Percentiles rank a stretch among this genome's conserved stretches.
These are phyloP conservation scores for Noctua comes DNA, from an alignment of 2,888 invertebrate genomes.

Conservation along the genomic window DNA sequence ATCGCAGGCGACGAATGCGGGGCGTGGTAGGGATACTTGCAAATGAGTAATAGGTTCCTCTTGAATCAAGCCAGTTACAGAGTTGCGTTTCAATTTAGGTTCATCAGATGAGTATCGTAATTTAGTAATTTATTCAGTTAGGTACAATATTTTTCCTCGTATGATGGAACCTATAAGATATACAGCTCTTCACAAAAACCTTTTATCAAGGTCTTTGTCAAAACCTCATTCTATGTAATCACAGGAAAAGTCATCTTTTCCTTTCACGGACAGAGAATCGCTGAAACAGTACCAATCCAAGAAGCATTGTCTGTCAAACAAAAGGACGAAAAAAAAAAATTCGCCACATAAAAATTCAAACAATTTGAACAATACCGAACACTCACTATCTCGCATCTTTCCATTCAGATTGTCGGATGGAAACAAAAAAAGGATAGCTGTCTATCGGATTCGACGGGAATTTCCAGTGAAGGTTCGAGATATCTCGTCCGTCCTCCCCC, in stretches of 20 bases:
- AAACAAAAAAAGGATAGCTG: constrained; percentile 67
- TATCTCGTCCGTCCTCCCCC: constrained; percentile 66
- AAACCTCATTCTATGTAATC: constrained; percentile 34
- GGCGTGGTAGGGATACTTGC: constrained; percentile 49
- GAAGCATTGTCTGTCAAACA: constrained; percentile 48
- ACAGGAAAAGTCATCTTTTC: constrained; percentile 33
- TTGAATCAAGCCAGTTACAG: constrained; percentile 19
- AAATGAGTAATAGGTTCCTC: constrained; percentile 52
- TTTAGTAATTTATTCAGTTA: not conserved
- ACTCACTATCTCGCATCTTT: constrained; percentile 66
- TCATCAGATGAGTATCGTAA: not conserved
- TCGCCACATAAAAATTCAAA: constrained; percentile 59
- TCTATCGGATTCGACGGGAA: constrained; percentile 69
- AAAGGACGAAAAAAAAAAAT: constrained; percentile 50
- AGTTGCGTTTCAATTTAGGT: constrained; percentile 3
- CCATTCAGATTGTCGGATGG: constrained; percentile 66
- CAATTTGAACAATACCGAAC: constrained; percentile 63
- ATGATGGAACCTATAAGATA: not conserved
- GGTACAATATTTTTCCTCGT: not conserved
- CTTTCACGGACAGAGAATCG: constrained; percentile 25
- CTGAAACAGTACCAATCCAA: constrained; percentile 47
- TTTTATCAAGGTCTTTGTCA: constrained; percentile 24
- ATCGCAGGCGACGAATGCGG: constrained; percentile 52
- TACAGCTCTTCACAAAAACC: constrained; percentile 14
- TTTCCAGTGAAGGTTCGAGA: constrained; percentile 68